Evolutionary conservation across 2,113 vertebrate genomes (phyloP).

Genomic region (Scartelaos histophorus): DNA sequence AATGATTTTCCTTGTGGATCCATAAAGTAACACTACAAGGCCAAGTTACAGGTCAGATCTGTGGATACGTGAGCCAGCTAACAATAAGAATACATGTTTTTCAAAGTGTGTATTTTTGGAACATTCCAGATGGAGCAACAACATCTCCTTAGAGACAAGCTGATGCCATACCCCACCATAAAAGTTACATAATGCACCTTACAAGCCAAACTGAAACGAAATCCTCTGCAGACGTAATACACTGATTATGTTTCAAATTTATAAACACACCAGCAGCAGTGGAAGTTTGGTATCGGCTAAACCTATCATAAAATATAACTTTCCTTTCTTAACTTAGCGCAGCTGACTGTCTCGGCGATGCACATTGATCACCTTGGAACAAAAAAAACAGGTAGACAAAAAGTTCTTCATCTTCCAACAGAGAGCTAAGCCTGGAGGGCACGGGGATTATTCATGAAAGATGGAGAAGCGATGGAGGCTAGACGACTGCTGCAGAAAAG

Average conservation of each 20-base stretch:
- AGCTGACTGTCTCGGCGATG: slow-evolving; percentile 4
- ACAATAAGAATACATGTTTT: no score
- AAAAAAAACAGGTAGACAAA: slow-evolving; percentile 6
- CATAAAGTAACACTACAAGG: no score
- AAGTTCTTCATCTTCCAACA: slow-evolving; percentile 27
- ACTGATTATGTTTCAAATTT: not conserved
- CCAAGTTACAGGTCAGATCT: no score
- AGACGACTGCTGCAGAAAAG: slow-evolving; percentile 37
- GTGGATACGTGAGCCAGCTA: no score
- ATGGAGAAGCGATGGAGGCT: slow-evolving; percentile 28
- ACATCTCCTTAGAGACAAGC: no score
- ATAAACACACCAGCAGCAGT: not conserved
- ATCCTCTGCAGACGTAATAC: not conserved
- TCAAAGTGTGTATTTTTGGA: no score
- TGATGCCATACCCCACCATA: no score
- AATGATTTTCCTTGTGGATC: no score
- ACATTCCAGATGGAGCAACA: no score
- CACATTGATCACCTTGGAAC: slow-evolving; percentile 10
- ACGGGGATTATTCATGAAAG: slow-evolving; percentile 57
- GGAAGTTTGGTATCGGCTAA: not conserved
- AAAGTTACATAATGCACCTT: not conserved
- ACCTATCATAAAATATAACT: not conserved
- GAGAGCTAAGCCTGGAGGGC: slow-evolving; percentile 41
- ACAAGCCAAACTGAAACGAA: not conserved
- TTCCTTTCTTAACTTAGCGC: slow-evolving; percentile 2